A percentile compares a stretch with the other conserved stretches of the same genome.
phyloP scores from a whole-genome alignment of 2,113 vertebrate genomes.

The Naja naja region DNA sequence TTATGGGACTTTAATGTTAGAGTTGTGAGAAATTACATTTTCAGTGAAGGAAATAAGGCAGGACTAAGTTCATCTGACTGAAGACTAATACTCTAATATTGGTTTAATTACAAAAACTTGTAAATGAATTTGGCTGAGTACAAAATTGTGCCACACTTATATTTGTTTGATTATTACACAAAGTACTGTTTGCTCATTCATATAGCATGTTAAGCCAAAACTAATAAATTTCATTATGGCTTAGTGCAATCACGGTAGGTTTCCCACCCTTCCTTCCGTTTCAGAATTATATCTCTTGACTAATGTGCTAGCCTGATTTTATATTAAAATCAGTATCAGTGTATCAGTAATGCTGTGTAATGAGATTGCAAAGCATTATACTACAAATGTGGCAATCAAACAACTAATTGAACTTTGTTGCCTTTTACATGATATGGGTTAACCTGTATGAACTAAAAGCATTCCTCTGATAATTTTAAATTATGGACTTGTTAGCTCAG shows the following conservation, averaged over 20 bases:
- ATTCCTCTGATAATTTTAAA: background rate
- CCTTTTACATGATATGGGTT: background rate
- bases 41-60: background rate
- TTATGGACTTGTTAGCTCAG: background rate
- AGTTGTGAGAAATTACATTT: background rate
- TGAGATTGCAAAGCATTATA: background rate
- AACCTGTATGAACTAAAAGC: rapidly evolving
- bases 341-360: background rate
- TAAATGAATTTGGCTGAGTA: background rate
- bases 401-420: background rate
- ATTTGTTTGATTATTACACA: background rate
- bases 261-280: background rate
- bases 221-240: background rate
- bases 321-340: background rate
- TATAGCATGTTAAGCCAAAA: background rate
- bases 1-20: background rate
- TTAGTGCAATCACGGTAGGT: background rate
- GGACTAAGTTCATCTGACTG: background rate
- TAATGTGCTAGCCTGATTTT: background rate
- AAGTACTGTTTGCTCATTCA: background rate
- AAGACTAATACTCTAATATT: background rate
- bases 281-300: background rate
- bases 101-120: background rate
- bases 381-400: background rate
- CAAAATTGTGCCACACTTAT: background rate